These are phyloP conservation scores for Cynopterus sphinx DNA, from an alignment of 2,797 vertebrate genomes.

Conservation along the genomic window DNA sequence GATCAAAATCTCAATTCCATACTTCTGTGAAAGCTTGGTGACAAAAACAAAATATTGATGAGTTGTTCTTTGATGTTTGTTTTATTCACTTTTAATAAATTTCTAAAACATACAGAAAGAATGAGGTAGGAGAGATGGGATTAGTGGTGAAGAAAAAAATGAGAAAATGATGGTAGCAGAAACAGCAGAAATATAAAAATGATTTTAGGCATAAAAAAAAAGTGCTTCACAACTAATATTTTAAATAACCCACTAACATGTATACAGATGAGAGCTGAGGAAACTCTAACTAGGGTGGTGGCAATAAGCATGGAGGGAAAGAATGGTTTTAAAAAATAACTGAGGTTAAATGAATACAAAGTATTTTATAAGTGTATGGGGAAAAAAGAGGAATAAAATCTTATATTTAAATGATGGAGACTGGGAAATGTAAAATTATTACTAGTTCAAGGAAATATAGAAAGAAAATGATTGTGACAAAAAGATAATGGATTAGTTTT, in stretches of 20 bases:
- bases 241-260: constrained; percentile 12
- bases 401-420: background rate
- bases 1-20: constrained; percentile 3
- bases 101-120: constrained; percentile 27
- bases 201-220: constrained; percentile 4
- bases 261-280: background rate
- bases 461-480: background rate
- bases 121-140: background rate
- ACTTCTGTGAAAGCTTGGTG: constrained; percentile 19
- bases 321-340: background rate
- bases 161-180: background rate
- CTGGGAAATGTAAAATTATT: background rate
- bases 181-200: constrained; percentile 19
- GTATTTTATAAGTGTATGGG: background rate
- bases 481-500: constrained; percentile 20
- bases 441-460: background rate
- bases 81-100: background rate
- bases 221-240: constrained; percentile 15
- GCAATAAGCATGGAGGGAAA: background rate
- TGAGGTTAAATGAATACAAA: background rate
- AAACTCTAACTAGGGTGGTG: background rate
- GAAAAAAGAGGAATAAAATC: background rate
- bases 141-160: background rate
- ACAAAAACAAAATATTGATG: background rate
- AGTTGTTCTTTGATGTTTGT: background rate